Base-by-base conservation (phyloP, 1,140 invertebrate genomes). In the Camponotus floridanus region DNA sequence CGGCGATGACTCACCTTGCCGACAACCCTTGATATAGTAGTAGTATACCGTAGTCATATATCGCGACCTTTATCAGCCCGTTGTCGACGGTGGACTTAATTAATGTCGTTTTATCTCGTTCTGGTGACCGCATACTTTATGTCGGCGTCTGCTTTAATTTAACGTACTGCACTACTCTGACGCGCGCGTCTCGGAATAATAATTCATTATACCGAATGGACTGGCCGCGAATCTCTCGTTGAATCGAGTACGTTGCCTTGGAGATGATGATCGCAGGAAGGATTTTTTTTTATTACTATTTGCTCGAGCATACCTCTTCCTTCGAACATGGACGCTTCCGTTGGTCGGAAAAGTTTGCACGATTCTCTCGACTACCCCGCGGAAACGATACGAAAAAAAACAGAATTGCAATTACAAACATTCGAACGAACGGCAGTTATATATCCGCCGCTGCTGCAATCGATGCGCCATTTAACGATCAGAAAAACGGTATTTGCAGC, bases 171-270 rank as follows among this genome's bases (percentile, higher is more conserved):
- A 13, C 3, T 3, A 42, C 57, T 57, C 42, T 67, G 64, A 57
- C 21, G 64, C 51, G n/a, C 21, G 2, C 55, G 45, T 36, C 13
- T 45, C 21, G 3, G 39, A 65, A 88, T 86, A 89, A 88, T 71
- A 88, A 83, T 89, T 86, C 70, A 89, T 89, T 67, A 33, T 42
- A 81, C 13, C 42, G 26, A 85, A 76, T 76, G 26, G 55, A 33
- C 39, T 8, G n/a, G 57, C 18, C 33, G 57, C 26, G 39, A 61
- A 59, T 42, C 70, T 42, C n/a, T 51, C 36, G 55, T 73, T 79
- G 68, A 6, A 7, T 9, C 33, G 2, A 31, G n/a, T 57, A 36
- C 67, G 67, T 55, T 42, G 51, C 76, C 39, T 55, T 4, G 26
- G 76, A 68, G 64, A 86, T 61, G 2, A 13, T 11, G n/a, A 1